phyloP scores from a whole-genome alignment of 2,113 vertebrate genomes.

The Lasiurus cinereus region DNA sequence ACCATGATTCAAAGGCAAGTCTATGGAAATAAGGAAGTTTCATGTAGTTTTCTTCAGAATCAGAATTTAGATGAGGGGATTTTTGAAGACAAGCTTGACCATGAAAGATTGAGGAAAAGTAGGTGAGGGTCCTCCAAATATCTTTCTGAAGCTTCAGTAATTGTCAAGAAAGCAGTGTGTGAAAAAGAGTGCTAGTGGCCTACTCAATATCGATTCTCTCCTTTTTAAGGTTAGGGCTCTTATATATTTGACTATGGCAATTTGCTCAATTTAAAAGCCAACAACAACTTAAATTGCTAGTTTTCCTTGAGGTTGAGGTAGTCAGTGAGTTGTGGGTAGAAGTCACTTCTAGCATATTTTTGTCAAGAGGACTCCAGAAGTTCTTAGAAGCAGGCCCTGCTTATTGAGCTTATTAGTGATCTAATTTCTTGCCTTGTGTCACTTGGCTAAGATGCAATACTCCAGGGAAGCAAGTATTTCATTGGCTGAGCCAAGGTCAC shows the following conservation, averaged over 20 bases:
- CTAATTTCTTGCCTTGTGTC: not conserved
- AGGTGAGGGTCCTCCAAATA: not conserved
- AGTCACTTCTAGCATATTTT: not conserved
- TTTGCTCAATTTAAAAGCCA: not conserved
- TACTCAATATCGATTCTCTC: not conserved
- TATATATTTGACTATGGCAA: not conserved
- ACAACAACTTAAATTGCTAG: not conserved
- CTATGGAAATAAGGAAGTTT: not conserved
- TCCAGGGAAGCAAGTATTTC: not conserved
- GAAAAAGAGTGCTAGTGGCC: not conserved
- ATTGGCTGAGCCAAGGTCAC: not conserved
- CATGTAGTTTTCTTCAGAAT: not conserved
- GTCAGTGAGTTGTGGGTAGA: not conserved
- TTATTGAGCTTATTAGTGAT: not conserved
- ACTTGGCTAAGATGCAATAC: not conserved
- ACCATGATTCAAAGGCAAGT: not conserved
- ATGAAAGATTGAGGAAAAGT: not conserved
- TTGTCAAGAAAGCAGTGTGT: not conserved
- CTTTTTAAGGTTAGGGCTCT: not conserved
- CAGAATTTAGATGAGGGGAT: not conserved
- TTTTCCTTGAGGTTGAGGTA: not conserved
- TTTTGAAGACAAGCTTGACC: not conserved
- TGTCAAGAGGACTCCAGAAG: not conserved
- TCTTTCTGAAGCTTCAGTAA: not conserved
- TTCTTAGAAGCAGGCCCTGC: not conserved